These are phyloP conservation scores for Patella ulyssiponensis DNA, from an alignment of 2,888 invertebrate species.

Conservation along the genomic window DNA sequence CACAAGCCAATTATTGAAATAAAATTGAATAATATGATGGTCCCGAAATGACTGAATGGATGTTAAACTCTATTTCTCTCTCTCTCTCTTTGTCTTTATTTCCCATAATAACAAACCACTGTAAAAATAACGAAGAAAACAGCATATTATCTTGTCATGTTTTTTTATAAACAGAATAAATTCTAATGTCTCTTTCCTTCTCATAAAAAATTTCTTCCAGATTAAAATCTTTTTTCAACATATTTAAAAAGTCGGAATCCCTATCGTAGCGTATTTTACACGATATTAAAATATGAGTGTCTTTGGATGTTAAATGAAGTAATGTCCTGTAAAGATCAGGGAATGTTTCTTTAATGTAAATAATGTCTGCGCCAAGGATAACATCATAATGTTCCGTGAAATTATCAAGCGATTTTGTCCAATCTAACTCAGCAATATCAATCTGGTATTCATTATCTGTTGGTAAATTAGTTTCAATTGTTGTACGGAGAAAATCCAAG, in stretches of 20 bases:
- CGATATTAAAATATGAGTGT: constrained; percentile 58
- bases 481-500: constrained; percentile 47
- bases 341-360: constrained; percentile 70
- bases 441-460: constrained; percentile 31
- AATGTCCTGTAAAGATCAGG: constrained; percentile 59
- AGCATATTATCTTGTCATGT: too few relatives aligned
- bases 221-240: constrained; percentile 51
- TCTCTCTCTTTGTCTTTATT: too few relatives aligned
- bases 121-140: too few relatives aligned
- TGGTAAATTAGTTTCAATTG: constrained; percentile 49
- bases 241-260: constrained; percentile 59
- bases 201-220: constrained; percentile 58
- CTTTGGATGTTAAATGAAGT: constrained; percentile 43
- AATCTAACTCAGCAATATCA: constrained; percentile 55
- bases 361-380: constrained; percentile 70
- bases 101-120: too few relatives aligned
- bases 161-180: constrained; percentile 44
- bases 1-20: too few relatives aligned
- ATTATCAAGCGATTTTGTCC: constrained; percentile 55
- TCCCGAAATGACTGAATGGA: too few relatives aligned
- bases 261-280: constrained; percentile 67
- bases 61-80: too few relatives aligned
- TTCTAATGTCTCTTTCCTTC: constrained; percentile 54
- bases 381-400: constrained; percentile 55
- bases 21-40: too few relatives aligned